Conservation (phyloP, 2,797 vertebrate species). For the Emydoidea blandingii region DNA sequence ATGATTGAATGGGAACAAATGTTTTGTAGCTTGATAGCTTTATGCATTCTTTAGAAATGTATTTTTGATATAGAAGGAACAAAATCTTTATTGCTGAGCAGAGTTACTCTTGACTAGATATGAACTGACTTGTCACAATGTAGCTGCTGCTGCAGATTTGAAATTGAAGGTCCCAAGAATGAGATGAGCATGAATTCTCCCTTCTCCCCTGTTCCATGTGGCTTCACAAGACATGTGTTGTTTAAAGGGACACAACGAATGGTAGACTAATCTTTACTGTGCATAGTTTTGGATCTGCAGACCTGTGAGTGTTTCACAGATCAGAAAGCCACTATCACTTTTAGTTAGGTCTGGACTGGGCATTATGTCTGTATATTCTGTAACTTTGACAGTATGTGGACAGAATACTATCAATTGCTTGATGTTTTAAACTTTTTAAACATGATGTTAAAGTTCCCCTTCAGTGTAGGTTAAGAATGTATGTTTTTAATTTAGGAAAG, state of each 20-base stretch:
- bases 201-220: background rate
- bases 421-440: background rate
- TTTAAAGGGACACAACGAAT: fast-evolving
- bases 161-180: background rate
- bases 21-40: background rate
- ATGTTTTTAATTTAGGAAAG: background rate
- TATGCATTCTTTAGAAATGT: no score
- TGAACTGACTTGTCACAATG: background rate
- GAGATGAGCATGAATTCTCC: fast-evolving
- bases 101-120: background rate
- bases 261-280: background rate
- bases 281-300: background rate
- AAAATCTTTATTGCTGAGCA: background rate
- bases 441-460: background rate
- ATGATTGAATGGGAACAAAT: fast-evolving
- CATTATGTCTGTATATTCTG: background rate
- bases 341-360: background rate
- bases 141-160: background rate
- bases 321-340: fast-evolving
- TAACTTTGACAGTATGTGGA: background rate
- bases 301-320: background rate
- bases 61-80: background rate
- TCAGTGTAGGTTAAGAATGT: background rate
- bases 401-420: background rate
- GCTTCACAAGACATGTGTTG: background rate